Conservation (phyloP, 2,113 vertebrate genomes). For the Tylochromis polylepis region DNA sequence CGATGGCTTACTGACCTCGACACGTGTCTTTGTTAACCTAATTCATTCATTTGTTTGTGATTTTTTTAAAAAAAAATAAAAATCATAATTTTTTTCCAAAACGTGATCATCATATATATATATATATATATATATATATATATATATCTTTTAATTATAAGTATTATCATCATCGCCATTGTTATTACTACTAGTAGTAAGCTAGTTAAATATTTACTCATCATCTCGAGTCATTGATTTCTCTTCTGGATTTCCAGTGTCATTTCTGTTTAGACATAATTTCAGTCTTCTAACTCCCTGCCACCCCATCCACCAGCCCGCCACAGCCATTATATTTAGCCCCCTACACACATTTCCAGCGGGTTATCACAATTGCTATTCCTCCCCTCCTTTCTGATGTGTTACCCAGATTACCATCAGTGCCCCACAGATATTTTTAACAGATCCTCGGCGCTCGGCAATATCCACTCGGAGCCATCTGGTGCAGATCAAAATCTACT, state of each 20-base stretch:
- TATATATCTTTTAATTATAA: no score
- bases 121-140: no score
- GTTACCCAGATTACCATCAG: constrained; percentile 85
- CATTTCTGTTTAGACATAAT: constrained; percentile 63
- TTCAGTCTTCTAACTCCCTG: constrained; percentile 60
- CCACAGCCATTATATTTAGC: constrained; percentile 71
- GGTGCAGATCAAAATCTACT: constrained; percentile 87
- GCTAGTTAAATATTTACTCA: background rate
- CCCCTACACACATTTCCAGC: constrained; percentile 81
- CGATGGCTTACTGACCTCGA: constrained; percentile 52
- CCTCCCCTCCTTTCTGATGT: constrained; percentile 80
- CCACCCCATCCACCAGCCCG: background rate
- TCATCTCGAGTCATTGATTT: constrained; percentile 25
- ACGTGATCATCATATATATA: background rate
- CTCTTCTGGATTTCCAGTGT: constrained; percentile 59
- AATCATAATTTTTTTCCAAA: no score
- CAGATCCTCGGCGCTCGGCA: constrained; percentile 80
- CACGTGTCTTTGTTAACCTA: constrained; percentile 58
- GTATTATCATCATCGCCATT: background rate
- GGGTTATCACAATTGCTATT: constrained; percentile 87
- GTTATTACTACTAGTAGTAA: background rate
- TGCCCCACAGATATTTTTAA: constrained; percentile 85
- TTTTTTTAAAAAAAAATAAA: background rate
- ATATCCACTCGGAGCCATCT: constrained; percentile 87
- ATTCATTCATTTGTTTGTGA: background rate